Conservation (phyloP, 2,888 invertebrate species). For the Pollenia labialis region DNA sequence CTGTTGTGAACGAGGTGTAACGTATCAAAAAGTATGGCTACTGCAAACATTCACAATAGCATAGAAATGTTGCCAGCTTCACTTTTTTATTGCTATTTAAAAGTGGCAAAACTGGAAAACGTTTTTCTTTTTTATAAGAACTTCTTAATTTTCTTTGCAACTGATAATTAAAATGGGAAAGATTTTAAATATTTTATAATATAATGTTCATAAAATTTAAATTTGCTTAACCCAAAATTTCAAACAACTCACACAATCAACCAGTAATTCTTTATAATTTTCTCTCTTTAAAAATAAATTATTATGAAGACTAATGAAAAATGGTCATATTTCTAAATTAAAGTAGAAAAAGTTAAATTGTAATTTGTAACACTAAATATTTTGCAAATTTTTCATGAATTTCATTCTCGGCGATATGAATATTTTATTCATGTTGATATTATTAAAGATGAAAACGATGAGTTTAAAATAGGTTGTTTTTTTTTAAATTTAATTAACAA, state of each 20-base stretch:
- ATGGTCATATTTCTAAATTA: constrained; percentile 32
- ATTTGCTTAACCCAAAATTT: neutral
- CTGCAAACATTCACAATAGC: too few species aligned
- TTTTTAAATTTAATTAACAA: constrained; percentile 19
- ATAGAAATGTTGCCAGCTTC: too few species aligned
- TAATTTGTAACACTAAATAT: constrained; percentile 53
- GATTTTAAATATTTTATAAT: too few species aligned
- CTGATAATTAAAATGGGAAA: too few species aligned
- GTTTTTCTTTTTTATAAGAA: too few species aligned
- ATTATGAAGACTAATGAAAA: constrained; percentile 38
- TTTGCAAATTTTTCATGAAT: constrained; percentile 76
- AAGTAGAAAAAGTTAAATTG: constrained; percentile 5
- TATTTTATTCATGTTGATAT: constrained; percentile 28
- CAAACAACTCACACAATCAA: constrained; percentile 1
- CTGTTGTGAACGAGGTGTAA: too few species aligned
- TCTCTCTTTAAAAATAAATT: constrained; percentile 11
- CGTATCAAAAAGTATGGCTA: too few species aligned
- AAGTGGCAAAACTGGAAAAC: too few species aligned
- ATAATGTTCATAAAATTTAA: too few species aligned
- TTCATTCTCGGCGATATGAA: constrained; percentile 63
- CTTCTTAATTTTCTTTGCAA: too few species aligned
- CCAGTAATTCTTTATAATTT: constrained; percentile 1
- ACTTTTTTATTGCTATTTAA: too few species aligned
- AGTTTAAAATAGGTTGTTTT: neutral
- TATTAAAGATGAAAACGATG: constrained; percentile 51